phyloP scores from a whole-genome alignment of 2,797 vertebrate species.

The Australoheros facetus region DNA sequence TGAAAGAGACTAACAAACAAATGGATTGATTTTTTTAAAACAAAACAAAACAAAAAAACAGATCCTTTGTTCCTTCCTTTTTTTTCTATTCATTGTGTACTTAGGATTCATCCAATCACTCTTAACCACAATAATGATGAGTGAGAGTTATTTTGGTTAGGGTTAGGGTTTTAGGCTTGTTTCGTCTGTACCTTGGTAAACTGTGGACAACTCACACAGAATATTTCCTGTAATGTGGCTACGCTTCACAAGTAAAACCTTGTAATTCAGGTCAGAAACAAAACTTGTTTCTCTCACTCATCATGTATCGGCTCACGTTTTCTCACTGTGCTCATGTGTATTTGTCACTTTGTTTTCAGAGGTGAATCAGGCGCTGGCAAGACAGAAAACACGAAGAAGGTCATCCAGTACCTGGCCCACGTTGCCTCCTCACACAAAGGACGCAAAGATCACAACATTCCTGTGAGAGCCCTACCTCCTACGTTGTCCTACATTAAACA shows the following conservation, averaged over 20 bases:
- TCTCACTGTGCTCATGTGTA: neutral
- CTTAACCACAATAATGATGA: neutral
- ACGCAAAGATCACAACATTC: conserved; percentile 97
- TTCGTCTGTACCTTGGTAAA: conserved; percentile 27
- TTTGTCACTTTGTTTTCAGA: conserved; percentile 73
- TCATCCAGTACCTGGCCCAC: conserved; percentile 97
- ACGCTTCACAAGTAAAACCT: neutral
- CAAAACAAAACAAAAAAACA: conserved; percentile 29
- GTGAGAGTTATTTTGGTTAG: conserved; percentile 21
- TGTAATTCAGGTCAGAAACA: conserved; percentile 7
- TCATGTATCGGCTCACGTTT: neutral
- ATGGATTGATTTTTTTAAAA: conserved; percentile 13
- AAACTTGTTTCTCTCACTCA: neutral
- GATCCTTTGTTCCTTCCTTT: neutral
- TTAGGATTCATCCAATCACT: neutral
- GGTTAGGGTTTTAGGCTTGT: conserved; percentile 2
- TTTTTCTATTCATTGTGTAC: conserved; percentile 8
- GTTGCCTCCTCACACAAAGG: conserved; percentile 97
- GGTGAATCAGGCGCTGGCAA: conserved; percentile 96
- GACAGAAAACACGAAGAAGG: conserved; percentile 98
- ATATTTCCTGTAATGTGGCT: conserved; percentile 16
- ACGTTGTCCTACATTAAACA: conserved; percentile 3
- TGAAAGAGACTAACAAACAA: conserved; percentile 43
- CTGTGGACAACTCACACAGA: conserved; percentile 11
- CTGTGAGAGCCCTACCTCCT: conserved; percentile 84